These are phyloP conservation scores for Sylvia atricapilla DNA, from an alignment of 2,113 vertebrate genomes.

Conservation along the genomic window DNA sequence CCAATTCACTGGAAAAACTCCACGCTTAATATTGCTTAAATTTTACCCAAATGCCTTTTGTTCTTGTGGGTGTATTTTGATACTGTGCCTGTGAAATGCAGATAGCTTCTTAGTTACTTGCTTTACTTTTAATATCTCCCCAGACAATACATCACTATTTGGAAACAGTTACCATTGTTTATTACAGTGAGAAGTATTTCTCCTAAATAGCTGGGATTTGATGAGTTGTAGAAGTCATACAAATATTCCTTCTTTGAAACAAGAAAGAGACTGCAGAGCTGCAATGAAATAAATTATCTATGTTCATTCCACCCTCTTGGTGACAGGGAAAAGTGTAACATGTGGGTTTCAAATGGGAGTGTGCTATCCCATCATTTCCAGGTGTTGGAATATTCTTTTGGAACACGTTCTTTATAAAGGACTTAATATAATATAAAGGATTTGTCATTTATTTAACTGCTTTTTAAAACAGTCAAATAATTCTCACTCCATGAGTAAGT, in stretches of 20 bases:
- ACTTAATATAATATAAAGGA: not conserved
- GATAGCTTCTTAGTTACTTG: constrained; percentile 25
- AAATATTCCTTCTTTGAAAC: not conserved
- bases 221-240: not conserved
- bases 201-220: not conserved
- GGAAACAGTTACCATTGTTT: not conserved
- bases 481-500: not conserved
- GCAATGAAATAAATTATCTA: not conserved
- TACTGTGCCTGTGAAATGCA: not conserved
- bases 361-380: not conserved
- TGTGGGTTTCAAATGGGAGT: not conserved
- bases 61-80: constrained; percentile 40
- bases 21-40: constrained; percentile 50
- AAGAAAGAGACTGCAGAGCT: not conserved
- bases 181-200: not conserved
- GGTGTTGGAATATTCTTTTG: not conserved
- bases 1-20: constrained; percentile 27
- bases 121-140: not conserved
- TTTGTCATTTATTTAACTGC: not conserved
- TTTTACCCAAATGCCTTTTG: constrained; percentile 42
- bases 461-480: not conserved
- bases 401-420: not conserved
- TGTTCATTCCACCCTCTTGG: not conserved
- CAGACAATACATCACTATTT: not conserved
- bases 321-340: not conserved